These are phyloP conservation scores for Galemys pyrenaicus DNA, from an alignment of 2,113 vertebrate genomes.

Conservation along the genomic window DNA sequence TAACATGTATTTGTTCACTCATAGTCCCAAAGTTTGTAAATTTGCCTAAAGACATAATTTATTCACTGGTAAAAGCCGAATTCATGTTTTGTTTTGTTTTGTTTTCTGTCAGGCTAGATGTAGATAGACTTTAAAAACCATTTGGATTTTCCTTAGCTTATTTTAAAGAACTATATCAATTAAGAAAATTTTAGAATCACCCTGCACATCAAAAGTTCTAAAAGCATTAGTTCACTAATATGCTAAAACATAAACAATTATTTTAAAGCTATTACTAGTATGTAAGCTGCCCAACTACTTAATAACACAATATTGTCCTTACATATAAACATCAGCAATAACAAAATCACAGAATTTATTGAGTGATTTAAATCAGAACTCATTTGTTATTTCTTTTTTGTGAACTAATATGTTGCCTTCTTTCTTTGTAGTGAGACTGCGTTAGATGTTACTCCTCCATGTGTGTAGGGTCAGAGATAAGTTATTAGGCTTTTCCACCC, in stretches of 20 bases:
- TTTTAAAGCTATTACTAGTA: background rate
- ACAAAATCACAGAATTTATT: background rate
- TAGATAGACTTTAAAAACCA: background rate
- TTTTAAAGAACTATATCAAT: background rate
- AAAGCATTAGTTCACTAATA: background rate
- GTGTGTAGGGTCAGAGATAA: too few relatives aligned
- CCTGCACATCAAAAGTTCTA: background rate
- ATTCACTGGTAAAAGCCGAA: background rate
- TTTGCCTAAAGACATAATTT: constrained; percentile 17
- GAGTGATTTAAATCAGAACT: constrained; percentile 1
- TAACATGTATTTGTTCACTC: background rate
- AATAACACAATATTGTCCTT: background rate
- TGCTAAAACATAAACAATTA: background rate
- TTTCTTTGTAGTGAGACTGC: background rate
- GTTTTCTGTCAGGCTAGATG: background rate
- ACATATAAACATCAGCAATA: background rate
- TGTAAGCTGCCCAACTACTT: background rate
- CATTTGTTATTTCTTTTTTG: background rate
- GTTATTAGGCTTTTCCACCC: too few relatives aligned
- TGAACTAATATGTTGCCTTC: background rate
- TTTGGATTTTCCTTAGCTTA: constrained; percentile 16
- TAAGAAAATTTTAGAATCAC: background rate
- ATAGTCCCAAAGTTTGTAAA: background rate
- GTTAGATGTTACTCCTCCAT: background rate
- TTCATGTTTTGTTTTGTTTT: constrained; percentile 12